Percentiles rank a stretch among this genome's conserved stretches.
These are phyloP conservation scores for Hydrocynus forskahlii DNA, from an alignment of 2,797 vertebrate genomes.

Conservation along the genomic window DNA sequence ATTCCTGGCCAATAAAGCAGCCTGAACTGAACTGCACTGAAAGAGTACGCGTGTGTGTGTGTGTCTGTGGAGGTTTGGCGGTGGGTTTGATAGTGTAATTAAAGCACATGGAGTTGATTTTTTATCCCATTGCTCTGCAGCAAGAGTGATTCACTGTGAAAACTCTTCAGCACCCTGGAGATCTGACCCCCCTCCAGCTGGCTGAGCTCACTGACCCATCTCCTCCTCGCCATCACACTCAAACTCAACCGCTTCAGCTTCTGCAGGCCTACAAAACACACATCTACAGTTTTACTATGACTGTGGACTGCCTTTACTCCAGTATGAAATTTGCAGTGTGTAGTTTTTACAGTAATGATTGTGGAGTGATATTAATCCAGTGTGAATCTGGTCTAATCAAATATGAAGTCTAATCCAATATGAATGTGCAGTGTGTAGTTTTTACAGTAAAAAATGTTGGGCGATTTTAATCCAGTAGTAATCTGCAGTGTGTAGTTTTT, in stretches of 20 bases:
- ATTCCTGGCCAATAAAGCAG: neutral
- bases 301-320: neutral
- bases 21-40: neutral
- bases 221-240: neutral
- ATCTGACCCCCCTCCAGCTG: neutral
- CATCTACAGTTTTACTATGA: neutral
- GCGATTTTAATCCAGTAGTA: too few relatives aligned
- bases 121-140: slow-evolving; percentile 63
- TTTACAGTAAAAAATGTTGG: too few relatives aligned
- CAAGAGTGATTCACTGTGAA: slow-evolving; percentile 59
- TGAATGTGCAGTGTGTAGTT: too few relatives aligned
- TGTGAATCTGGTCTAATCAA: too few relatives aligned
- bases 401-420: too few relatives aligned
- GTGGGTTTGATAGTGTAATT: slow-evolving; percentile 53
- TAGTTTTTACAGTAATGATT: too few relatives aligned
- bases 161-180: slow-evolving; percentile 10
- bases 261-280: neutral
- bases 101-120: slow-evolving; percentile 69
- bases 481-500: too few relatives aligned
- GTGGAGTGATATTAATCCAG: too few relatives aligned
- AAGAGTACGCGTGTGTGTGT: slow-evolving; percentile 57
- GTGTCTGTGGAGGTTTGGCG: slow-evolving; percentile 67
- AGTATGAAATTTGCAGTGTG: too few relatives aligned
- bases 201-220: neutral
- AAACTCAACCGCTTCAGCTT: neutral